Conservation (phyloP, 2,888 invertebrate genomes). For the Criorhina ranunculi region DNA sequence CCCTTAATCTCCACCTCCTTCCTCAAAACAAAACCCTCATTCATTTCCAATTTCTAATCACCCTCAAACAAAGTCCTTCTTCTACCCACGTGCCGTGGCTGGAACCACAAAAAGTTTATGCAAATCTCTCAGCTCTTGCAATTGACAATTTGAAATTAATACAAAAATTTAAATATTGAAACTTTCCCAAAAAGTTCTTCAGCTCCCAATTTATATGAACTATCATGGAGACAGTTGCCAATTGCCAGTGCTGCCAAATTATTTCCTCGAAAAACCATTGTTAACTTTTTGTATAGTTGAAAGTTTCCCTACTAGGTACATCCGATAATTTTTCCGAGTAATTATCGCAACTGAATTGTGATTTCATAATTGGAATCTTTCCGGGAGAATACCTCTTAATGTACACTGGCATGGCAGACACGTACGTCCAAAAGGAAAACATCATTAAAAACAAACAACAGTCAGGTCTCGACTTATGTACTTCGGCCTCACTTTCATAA, state of each 20-base stretch:
- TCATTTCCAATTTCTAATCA: no score
- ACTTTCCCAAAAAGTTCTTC: slow-evolving; percentile 1
- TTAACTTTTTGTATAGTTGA: not conserved
- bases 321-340: not conserved
- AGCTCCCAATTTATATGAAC: not conserved
- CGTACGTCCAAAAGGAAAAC: slow-evolving; percentile 4
- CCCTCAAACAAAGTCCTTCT: no score
- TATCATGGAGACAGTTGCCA: slow-evolving; percentile 14
- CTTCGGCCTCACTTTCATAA: slow-evolving; percentile 25
- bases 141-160: not conserved
- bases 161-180: not conserved
- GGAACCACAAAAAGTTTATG: not conserved
- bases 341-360: slow-evolving; percentile 16
- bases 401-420: not conserved
- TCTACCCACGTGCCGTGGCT: no score
- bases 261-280: not conserved
- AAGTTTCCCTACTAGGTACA: not conserved
- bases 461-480: not conserved
- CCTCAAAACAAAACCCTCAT: no score
- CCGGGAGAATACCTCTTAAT: slow-evolving; percentile 11
- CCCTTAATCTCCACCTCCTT: no score
- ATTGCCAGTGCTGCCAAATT: not conserved
- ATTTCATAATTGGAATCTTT: slow-evolving; percentile 39
- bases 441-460: slow-evolving; percentile 26
- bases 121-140: not conserved